A percentile compares a stretch with the other conserved stretches of the same genome.
Conservation (phyloP, 2,113 vertebrate species). For the Neofelis nebulosa region DNA sequence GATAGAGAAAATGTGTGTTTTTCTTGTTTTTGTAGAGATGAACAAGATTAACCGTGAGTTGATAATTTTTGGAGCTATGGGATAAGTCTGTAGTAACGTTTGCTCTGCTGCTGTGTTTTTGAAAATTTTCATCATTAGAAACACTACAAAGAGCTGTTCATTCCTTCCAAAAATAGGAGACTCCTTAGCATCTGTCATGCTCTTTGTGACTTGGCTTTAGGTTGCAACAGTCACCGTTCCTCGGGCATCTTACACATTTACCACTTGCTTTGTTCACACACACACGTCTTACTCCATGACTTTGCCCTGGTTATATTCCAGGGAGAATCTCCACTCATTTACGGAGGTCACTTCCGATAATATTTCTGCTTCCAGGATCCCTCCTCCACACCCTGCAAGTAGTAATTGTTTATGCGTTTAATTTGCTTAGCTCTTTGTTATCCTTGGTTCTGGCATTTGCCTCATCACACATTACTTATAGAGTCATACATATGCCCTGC, state of each 20-base stretch:
- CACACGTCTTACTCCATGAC: too few relatives aligned
- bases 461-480: rapidly evolving
- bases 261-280: background rate
- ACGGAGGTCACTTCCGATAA: rapidly evolving
- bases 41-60: background rate
- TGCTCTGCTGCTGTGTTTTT: background rate
- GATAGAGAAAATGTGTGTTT: background rate
- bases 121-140: background rate
- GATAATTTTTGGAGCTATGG: background rate
- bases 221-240: background rate
- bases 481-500: rapidly evolving
- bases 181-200: background rate
- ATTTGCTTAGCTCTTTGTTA: background rate
- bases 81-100: background rate
- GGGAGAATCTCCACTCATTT: background rate
- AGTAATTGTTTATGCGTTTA: background rate
- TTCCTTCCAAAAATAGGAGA: background rate
- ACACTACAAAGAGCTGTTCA: background rate
- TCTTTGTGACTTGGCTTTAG: background rate
- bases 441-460: rapidly evolving
- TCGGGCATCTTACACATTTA: rapidly evolving
- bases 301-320: background rate
- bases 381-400: background rate
- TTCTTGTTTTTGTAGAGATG: background rate
- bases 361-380: background rate